Conservation (phyloP, 2,888 invertebrate species). For the Eudemis profundana region DNA sequence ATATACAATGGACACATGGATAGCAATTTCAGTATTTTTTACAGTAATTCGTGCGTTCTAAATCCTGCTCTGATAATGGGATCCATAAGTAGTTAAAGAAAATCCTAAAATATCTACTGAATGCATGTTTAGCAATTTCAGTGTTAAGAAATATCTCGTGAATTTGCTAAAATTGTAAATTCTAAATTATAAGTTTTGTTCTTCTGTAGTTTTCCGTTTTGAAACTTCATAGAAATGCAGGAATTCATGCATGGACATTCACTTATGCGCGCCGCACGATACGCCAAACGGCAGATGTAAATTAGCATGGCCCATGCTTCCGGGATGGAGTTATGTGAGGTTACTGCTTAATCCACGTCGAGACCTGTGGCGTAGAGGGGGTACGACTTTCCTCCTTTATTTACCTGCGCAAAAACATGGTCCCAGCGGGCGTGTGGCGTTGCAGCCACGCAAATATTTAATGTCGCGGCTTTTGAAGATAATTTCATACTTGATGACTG, state of each 20-base stretch:
- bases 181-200: no score
- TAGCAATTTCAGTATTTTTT: no score
- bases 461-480: conserved; percentile 1
- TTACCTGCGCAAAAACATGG: conserved; percentile 34
- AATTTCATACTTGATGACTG: conserved; percentile 7
- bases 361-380: conserved; percentile 5
- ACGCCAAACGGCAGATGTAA: conserved; percentile 20
- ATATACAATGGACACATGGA: no score
- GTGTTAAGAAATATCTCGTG: no score
- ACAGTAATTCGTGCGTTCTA: no score
- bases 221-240: conserved; percentile 3
- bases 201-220: conserved; percentile 1
- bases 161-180: no score
- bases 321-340: conserved; percentile 15
- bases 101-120: no score
- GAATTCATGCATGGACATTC: conserved; percentile 24
- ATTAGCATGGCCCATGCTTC: conserved; percentile 24
- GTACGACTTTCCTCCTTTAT: conserved; percentile 32
- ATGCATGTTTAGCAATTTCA: no score
- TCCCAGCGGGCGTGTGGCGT: neutral
- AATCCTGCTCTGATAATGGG: no score
- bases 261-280: conserved; percentile 17
- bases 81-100: no score
- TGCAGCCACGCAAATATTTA: conserved; percentile 15
- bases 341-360: conserved; percentile 12